These are phyloP conservation scores for Harpagifer antarcticus DNA, from an alignment of 2,797 vertebrate species.

Conservation along the genomic window DNA sequence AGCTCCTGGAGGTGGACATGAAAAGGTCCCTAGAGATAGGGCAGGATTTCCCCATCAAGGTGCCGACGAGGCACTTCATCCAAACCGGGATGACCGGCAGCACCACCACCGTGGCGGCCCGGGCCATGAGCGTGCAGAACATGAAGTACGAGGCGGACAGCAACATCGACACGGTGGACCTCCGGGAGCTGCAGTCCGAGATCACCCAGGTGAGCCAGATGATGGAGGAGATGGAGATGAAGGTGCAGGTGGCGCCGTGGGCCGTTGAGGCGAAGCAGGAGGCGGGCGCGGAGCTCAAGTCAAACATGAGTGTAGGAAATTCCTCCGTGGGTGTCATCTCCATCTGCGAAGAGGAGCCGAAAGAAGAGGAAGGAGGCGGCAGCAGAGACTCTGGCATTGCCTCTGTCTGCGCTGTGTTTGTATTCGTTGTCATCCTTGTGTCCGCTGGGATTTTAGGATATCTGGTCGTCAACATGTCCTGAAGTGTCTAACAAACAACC, in stretches of 20 bases:
- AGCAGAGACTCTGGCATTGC: constrained; percentile 71
- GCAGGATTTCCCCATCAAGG: constrained; percentile 93
- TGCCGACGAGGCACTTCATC: constrained; percentile 93
- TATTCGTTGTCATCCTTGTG: constrained; percentile 90
- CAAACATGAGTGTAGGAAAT: constrained; percentile 88
- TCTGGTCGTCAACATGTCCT: constrained; percentile 93
- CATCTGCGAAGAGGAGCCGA: constrained; percentile 89
- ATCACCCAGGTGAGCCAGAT: constrained; percentile 93
- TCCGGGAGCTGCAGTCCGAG: constrained; percentile 92
- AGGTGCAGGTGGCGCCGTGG: constrained; percentile 97
- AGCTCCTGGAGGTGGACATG: constrained; percentile 97
- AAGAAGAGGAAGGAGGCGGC: constrained; percentile 77
- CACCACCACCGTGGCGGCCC: constrained; percentile 90
- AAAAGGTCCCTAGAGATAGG: constrained; percentile 93
- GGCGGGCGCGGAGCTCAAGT: constrained; percentile 93
- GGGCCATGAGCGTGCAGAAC: constrained; percentile 95
- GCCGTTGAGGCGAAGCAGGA: constrained; percentile 95
- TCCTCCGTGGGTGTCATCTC: constrained; percentile 91
- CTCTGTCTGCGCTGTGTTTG: constrained; percentile 88
- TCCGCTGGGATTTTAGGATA: constrained; percentile 91
- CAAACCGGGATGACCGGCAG: constrained; percentile 95
- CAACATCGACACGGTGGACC: constrained; percentile 91
- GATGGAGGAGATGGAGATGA: constrained; percentile 99
- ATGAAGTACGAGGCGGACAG: constrained; percentile 92
- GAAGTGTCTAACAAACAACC: constrained; percentile 57